Evolutionary conservation across 2,888 invertebrate genomes (phyloP).

Genomic region (Standfussiana lucernea): DNA sequence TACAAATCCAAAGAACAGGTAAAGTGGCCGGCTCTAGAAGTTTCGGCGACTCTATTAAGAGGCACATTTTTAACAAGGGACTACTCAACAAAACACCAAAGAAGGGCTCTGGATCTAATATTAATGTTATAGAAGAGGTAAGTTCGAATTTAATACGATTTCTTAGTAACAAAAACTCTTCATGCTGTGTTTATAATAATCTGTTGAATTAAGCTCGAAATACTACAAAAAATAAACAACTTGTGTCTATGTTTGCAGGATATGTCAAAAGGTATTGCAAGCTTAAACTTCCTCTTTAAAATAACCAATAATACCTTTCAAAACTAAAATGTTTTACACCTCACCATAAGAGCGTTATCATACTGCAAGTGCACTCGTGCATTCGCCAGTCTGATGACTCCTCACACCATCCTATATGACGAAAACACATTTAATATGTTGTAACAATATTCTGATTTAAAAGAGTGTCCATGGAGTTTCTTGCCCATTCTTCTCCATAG

Average conservation of each 20-base stretch:
- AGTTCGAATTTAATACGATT: constrained; percentile 16
- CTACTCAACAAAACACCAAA: constrained; percentile 89
- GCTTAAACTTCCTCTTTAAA: constrained; percentile 20
- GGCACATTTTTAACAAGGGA: constrained; percentile 95
- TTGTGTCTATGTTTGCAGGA: constrained; percentile 19
- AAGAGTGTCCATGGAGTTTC: too few species aligned
- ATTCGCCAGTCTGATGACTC: constrained; percentile 1
- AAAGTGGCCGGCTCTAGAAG: constrained; percentile 92
- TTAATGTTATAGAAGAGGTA: constrained; percentile 86
- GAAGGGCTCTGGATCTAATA: constrained; percentile 85
- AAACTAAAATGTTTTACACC: constrained; percentile 28
- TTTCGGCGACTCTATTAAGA: constrained; percentile 95
- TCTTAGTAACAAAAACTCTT: constrained; percentile 30
- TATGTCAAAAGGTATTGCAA: constrained; percentile 22
- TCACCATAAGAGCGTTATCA: not conserved
- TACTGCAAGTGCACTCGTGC: not conserved
- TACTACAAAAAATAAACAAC: not conserved
- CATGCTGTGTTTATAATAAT: constrained; percentile 9
- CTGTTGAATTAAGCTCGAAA: constrained; percentile 28
- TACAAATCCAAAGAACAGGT: constrained; percentile 92
- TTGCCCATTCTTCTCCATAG: too few species aligned
- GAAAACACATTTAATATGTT: not conserved
- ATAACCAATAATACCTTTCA: constrained; percentile 38
- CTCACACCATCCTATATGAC: not conserved
- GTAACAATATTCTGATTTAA: too few species aligned